A percentile compares a stretch with the other conserved stretches of the same genome.
Conservation (phyloP, 1,140 invertebrate species). For the Bilobella aurantiaca region DNA sequence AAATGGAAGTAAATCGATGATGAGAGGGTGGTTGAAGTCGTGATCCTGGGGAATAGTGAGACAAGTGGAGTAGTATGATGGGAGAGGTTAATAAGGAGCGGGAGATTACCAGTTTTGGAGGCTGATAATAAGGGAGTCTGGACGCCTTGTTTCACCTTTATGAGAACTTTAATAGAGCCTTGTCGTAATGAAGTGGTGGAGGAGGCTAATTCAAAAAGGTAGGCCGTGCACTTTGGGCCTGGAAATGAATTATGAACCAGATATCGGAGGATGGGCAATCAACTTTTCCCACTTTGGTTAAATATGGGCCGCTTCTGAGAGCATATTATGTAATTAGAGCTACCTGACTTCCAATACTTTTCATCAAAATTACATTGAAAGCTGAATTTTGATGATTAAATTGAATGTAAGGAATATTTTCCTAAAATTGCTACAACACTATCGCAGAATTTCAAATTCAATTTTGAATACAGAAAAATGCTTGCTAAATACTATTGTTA, state of each 20-base stretch:
- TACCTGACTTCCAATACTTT: too few relatives aligned
- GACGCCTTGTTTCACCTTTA: not conserved
- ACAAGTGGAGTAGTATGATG: too few relatives aligned
- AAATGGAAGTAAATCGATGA: conserved; percentile 4
- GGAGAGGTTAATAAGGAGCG: not conserved
- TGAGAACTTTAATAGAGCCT: conserved; percentile 2
- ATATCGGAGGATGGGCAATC: not conserved
- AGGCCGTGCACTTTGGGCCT: not conserved
- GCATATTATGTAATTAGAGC: too few relatives aligned
- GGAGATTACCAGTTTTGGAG: not conserved
- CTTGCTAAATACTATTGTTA: too few relatives aligned
- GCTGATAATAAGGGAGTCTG: not conserved
- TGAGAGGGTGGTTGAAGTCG: not conserved
- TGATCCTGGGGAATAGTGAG: not conserved
- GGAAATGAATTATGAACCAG: not conserved
- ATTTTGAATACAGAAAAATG: too few relatives aligned
- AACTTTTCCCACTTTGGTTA: not conserved
- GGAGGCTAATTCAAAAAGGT: too few relatives aligned
- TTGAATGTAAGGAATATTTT: too few relatives aligned
- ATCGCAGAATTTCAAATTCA: too few relatives aligned
- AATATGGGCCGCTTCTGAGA: too few relatives aligned
- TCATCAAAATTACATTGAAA: too few relatives aligned
- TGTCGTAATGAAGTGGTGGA: conserved; percentile 3
- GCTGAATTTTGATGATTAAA: too few relatives aligned
- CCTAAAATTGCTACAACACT: too few relatives aligned